phyloP scores from a whole-genome alignment of 2,888 invertebrate genomes.

The Caenorhabditis sp. region DNA sequence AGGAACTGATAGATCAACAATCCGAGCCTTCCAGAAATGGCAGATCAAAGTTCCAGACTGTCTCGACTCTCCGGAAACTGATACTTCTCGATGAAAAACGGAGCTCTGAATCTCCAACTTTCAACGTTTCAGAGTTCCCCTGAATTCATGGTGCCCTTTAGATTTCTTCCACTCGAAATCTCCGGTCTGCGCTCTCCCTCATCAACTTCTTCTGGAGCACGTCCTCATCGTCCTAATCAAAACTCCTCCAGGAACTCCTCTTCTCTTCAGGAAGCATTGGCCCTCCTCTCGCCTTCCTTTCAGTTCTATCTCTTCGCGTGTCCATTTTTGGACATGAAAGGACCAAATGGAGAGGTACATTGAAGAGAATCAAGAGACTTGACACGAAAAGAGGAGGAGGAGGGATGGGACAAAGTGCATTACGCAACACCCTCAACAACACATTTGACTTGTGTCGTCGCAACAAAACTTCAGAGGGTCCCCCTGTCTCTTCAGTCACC shows the following conservation, averaged over 20 bases:
- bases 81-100: too few species aligned
- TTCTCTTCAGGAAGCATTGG: too few species aligned
- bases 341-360: constrained; percentile 1
- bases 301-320: background rate
- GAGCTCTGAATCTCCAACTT: too few species aligned
- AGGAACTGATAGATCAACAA: too few species aligned
- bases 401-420: constrained; percentile 56
- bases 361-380: too few species aligned
- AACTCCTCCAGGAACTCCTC: background rate
- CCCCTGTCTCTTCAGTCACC: background rate
- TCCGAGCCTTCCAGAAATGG: too few species aligned
- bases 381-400: background rate
- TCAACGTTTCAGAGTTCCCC: too few species aligned
- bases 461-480: constrained; percentile 11
- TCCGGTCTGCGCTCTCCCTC: background rate
- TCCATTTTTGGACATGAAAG: constrained; percentile 7
- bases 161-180: background rate
- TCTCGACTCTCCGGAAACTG: too few species aligned
- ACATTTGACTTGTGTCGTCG: constrained; percentile 9
- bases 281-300: background rate
- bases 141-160: background rate
- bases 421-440: constrained; percentile 49
- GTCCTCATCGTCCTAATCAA: constrained; percentile 8
- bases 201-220: background rate
- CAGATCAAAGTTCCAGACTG: too few species aligned